Evolutionary conservation across 2,797 vertebrate genomes (phyloP), one percentile per base, ranked within the genome.

Genomic region (Eurystomus glaucurus): DNA sequence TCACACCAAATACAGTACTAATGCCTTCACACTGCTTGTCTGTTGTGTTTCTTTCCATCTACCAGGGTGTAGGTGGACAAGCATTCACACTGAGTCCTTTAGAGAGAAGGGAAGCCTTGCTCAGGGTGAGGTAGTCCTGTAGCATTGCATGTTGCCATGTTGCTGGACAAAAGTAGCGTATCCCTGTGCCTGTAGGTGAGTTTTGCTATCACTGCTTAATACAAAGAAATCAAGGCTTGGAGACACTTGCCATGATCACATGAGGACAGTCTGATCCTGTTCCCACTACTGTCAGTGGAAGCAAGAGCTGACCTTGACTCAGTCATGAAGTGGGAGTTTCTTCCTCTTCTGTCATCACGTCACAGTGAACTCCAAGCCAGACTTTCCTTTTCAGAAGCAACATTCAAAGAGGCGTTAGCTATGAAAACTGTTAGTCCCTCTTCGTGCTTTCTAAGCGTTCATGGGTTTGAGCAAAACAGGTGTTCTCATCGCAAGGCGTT

Each of bases 331-430:
- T 69, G 55, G 75, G 77, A 93, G 70, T 91, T 95, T 85, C 79
- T 88, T 91, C 93, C 85, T 84, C 58, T 86, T 74, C 83, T 90
- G 85, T 90, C 77, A 22, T 86, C 66, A 23, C 52, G 66, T 90
- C 39, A 25, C 43, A 61, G 46, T 10, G n/a, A 82, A 22, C 35
- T 39, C 68, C 51, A 25, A 82, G 72, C 83, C 90, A 68, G 14
- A 41, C 58, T 8, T 41, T 85, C 64, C n/a, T 85, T 55, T 88
- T 60, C 79, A 83, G 81, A 77, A 83, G 61, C 54, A 52, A 37
- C 68, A 2, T 14, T 55, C 66, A 45, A 21, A 74, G 26, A 43
- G 41, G 12, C 0, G 1, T 39, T 22, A 43, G 52, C 0, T 2
- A 2, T 52, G 72, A 57, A 52, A 60, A 41, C 45, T 39, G 31